Base-by-base conservation (phyloP, 2,797 vertebrate genomes). In the Numenius phaeopus region DNA sequence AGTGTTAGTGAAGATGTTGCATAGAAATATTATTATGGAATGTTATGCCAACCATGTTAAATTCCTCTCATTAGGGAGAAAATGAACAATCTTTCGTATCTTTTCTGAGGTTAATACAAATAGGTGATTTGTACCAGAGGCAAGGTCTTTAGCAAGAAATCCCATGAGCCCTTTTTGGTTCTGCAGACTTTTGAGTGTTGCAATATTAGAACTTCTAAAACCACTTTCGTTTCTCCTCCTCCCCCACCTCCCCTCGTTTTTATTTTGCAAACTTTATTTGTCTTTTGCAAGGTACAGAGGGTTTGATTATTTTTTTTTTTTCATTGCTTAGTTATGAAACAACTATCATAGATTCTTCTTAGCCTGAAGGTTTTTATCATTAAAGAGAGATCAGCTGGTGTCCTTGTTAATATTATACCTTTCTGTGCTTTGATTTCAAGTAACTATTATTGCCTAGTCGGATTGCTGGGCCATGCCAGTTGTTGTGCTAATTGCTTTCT, bases 11-110 rank as follows among this genome's bases (percentile, higher is more conserved):
- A 95, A 82, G 86, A 75, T 69, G 34, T 80, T 88, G 14, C 83
- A 30, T 58, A 58, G 75, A 79, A 90, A 73, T 46, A 44, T 57
- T 96, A 66, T 86, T 86, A 64, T 40, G 67, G 55, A 91, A 67
- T 73, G 24, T 78, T 93, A 80, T 66, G 32, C 57, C 46, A 92
- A 50, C 87, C 66, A 19, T 67, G 59, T 72, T 89, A 71, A 87
- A 81, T 94, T 77, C n/a, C 32, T 90, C 83, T 96, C 64, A 83
- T 83, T 94, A 89, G 37, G 22, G 62, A 83, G 75, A 90, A 95
- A 87, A 44, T 26, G 66, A 94, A 40, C 61, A 69, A 55, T 69
- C 32, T 84, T 89, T 94, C 40, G 11, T 87, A 40, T 79, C 5
- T 55, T 87, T 96, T 87, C 61, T 83, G 89, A 80, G 14, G 30